phyloP scores from a whole-genome alignment of 2,797 vertebrate genomes.

The Melanotaenia nigrans region DNA sequence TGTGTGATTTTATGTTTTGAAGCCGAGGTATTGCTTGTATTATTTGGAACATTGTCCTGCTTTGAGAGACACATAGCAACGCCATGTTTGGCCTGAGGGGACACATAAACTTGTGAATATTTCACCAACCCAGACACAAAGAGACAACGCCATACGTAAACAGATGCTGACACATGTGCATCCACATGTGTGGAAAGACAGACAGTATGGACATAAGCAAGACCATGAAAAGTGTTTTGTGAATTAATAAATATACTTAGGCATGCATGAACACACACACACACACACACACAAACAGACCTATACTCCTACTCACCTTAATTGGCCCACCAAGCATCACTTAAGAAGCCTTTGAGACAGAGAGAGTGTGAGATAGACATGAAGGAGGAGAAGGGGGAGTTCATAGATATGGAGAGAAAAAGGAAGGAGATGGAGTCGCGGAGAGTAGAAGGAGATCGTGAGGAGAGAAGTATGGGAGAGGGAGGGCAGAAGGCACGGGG shows the following conservation, averaged over 20 bases:
- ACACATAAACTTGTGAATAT: slow-evolving; percentile 80
- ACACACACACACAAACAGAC: slow-evolving; percentile 32
- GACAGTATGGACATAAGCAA: slow-evolving; percentile 77
- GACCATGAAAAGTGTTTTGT: slow-evolving; percentile 72
- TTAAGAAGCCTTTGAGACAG: slow-evolving; percentile 86
- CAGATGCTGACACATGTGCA: slow-evolving; percentile 36
- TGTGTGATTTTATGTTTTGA: slow-evolving; percentile 17
- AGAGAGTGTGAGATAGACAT: slow-evolving; percentile 72
- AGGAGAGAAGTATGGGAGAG: slow-evolving; percentile 65
- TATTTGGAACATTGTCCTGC: slow-evolving; percentile 58
- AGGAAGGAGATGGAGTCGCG: slow-evolving; percentile 59
- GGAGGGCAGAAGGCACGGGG: slow-evolving; percentile 67
- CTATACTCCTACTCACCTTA: slow-evolving; percentile 80
- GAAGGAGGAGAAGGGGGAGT: slow-evolving; percentile 71
- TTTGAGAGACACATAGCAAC: slow-evolving; percentile 67
- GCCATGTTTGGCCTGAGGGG: slow-evolving; percentile 77
- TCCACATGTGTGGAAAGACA: slow-evolving; percentile 58
- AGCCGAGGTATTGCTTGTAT: slow-evolving; percentile 12
- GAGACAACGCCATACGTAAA: slow-evolving; percentile 74
- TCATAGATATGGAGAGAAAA: slow-evolving; percentile 70
- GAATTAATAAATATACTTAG: slow-evolving; percentile 77
- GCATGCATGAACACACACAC: slow-evolving; percentile 61
- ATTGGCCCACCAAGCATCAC: slow-evolving; percentile 87
- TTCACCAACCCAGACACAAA: slow-evolving; percentile 82
- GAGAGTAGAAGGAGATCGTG: slow-evolving; percentile 60